Base-by-base conservation (phyloP, 2,113 vertebrate genomes). In the Phaetusa simplex region DNA sequence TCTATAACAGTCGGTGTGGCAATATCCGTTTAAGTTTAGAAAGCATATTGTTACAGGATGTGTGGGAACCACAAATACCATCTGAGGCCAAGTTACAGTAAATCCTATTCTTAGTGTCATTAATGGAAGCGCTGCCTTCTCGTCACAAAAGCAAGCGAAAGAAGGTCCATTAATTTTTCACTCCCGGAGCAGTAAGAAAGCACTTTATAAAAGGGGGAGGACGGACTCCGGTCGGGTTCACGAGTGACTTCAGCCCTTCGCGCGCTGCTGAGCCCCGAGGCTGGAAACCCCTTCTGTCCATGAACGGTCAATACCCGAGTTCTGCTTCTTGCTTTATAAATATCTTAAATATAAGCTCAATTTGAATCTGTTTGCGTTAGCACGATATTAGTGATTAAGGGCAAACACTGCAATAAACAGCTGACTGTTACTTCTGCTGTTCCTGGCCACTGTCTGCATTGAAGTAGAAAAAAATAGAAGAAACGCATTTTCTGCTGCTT, bases 111-210 rank as follows among this genome's bases (percentile, higher is more conserved):
- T 96, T 96, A 72, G 90, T 58, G 67, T 92, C 70, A 64, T 95
- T 98, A 97, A 96, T 97, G 80, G 65, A 95, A 97, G 50, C 58
- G 81, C 82, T 97, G 96, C 92, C 53, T 95, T 95, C 80, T 95
- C 22, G 1, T 95, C 82, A 77, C 79, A 82, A 91, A 95, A 90
- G 52, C 55, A 90, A 94, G 94, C 3, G 1, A 86, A 93, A 70
- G 73, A 49, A 92, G 32, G 40, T 4, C 34, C 93, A 95, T 98
- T 96, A 97, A 92, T 96, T 97, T 97, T 97, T 95, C 77, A 90
- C 82, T 90, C 16, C 1, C 84, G 81, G 69, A 94, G 49, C 67
- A 90, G 55, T 50, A 70, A 86, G 67, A 38, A 71, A 62, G 43
- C 55, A 64, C 89, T 97, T 96, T 43, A 66, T 62, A 49, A 34